Evolutionary conservation across 2,797 vertebrate genomes (phyloP).

Genomic region (Melopsittacus undulatus): DNA sequence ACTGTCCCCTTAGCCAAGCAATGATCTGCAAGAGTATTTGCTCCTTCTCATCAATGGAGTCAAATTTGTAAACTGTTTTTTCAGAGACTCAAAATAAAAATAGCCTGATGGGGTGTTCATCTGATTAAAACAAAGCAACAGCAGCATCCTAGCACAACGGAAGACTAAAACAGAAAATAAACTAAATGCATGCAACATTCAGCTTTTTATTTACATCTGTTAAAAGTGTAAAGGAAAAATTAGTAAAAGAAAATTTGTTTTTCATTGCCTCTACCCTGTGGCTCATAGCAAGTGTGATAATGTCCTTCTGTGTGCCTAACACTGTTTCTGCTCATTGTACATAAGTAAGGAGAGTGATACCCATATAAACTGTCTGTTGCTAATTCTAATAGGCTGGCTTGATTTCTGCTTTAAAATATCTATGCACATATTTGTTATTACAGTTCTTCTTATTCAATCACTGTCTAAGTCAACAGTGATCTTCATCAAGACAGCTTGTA

Average conservation of each 20-base stretch:
- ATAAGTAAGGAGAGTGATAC: neutral
- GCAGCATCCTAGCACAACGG: neutral
- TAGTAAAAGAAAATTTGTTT: neutral
- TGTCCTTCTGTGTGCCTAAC: neutral
- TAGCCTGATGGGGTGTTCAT: neutral
- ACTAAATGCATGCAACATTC: neutral
- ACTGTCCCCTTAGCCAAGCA: neutral
- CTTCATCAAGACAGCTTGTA: conserved; percentile 56
- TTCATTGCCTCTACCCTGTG: neutral
- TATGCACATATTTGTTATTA: conserved; percentile 9
- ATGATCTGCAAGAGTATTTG: neutral
- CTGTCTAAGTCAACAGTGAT: neutral
- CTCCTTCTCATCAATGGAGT: neutral
- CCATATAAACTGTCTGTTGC: neutral
- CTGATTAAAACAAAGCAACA: neutral
- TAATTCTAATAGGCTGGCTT: conserved; percentile 14
- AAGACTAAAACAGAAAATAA: neutral
- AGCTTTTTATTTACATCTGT: neutral
- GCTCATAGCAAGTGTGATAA: neutral
- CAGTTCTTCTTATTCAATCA: conserved; percentile 31
- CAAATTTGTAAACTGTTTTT: neutral
- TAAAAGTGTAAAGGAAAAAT: neutral
- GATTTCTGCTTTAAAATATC: conserved; percentile 26
- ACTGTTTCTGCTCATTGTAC: neutral
- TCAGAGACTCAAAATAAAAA: neutral